Percentiles rank a stretch among this genome's conserved stretches.
These are phyloP conservation scores for Polia nebulosa DNA, from an alignment of 2,888 invertebrate species.

Conservation along the genomic window DNA sequence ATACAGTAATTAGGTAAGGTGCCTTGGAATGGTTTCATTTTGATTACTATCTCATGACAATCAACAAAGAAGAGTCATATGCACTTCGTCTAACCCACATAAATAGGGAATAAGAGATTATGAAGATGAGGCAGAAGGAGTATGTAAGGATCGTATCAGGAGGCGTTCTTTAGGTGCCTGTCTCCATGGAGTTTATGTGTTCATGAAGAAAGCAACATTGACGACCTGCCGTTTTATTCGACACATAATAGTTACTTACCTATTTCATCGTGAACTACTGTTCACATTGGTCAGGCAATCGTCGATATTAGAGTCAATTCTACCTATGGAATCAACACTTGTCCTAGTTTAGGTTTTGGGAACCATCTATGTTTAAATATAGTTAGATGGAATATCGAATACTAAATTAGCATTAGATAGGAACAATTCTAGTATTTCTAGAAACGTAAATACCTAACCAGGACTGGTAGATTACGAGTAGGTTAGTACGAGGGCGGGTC, in stretches of 20 bases:
- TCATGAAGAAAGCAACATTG: not conserved
- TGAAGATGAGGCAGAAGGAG: not conserved
- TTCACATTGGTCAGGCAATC: not conserved
- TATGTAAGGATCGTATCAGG: not conserved
- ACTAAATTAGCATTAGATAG: not conserved
- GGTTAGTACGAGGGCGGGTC: no score
- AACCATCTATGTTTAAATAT: not conserved
- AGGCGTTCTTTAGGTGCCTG: not conserved
- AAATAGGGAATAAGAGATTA: not conserved
- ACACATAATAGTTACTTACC: not conserved
- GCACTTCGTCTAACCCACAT: not conserved
- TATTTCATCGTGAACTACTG: no score
- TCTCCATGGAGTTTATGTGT: not conserved
- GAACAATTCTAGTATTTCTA: not conserved
- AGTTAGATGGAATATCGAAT: not conserved
- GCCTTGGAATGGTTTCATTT: not conserved
- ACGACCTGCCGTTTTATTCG: not conserved
- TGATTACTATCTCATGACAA: not conserved
- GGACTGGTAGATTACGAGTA: not conserved
- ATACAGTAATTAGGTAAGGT: not conserved
- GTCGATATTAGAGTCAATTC: conserved; percentile 1
- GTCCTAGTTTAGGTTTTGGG: not conserved
- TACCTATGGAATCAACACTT: conserved; percentile 3
- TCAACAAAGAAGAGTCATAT: not conserved
- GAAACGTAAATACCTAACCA: not conserved